These are phyloP conservation scores for Drosophila bunnanda DNA, from an alignment of 2,888 invertebrate species.

Conservation along the genomic window DNA sequence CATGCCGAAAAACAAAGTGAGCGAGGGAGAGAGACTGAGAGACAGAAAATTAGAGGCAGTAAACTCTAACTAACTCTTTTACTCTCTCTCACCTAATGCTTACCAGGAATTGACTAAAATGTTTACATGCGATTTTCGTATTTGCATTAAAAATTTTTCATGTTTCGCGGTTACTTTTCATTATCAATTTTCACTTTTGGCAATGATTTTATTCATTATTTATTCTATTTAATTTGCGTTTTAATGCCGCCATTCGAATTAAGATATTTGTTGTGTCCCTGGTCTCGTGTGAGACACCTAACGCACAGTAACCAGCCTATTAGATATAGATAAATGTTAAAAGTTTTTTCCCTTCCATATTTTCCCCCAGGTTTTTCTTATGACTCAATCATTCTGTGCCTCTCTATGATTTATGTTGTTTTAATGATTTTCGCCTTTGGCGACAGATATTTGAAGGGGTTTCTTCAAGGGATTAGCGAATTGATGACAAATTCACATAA, in stretches of 20 bases:
- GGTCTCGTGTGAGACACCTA: slow-evolving; percentile 21
- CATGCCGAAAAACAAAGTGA: no score
- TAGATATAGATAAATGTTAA: slow-evolving; percentile 6
- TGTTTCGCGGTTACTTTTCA: slow-evolving; percentile 56
- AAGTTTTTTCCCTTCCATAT: no score
- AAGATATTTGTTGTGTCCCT: slow-evolving; percentile 10
- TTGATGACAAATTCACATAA: slow-evolving; percentile 1
- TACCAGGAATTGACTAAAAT: fast-evolving
- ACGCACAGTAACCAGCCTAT: slow-evolving; percentile 19
- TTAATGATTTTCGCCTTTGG: slow-evolving; percentile 20
- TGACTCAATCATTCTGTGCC: slow-evolving; percentile 6
- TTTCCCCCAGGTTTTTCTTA: no score
- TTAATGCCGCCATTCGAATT: slow-evolving; percentile 38
- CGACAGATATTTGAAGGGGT: not conserved
- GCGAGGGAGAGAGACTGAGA: no score
- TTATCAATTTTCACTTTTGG: slow-evolving; percentile 27
- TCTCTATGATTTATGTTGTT: slow-evolving; percentile 16
- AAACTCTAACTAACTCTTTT: no score
- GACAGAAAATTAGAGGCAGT: no score
- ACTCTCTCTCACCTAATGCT: no score
- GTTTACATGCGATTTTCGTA: slow-evolving; percentile 70
- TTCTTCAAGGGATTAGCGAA: not conserved
- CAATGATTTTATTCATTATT: slow-evolving; percentile 53
- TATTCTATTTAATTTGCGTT: slow-evolving; percentile 63
- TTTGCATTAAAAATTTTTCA: slow-evolving; percentile 75